Evolutionary conservation across 2,113 vertebrate species (phyloP), one percentile per base, ranked within the genome.

Genomic region (Puntigrus tetrazona): DNA sequence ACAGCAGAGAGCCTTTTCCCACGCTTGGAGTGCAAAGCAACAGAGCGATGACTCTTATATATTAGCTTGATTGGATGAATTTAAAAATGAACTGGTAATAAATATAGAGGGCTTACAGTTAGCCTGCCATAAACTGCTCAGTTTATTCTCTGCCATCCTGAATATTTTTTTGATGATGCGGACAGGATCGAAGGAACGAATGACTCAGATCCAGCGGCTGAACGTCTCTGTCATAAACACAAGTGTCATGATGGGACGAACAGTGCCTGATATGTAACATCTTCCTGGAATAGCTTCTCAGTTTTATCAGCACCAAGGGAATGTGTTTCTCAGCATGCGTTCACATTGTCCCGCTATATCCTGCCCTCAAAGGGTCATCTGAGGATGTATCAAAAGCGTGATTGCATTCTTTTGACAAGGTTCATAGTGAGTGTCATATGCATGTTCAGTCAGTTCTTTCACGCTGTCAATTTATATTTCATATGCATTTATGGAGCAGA

Each of bases 1-100:
- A 87, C 59, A 47, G 73, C 83, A 85, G 79, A 59, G 50, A 82
- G 84, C 91, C 84, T 82, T 90, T 95, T 95, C 94, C 93, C 94
- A 94, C 93, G 93, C 91, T 92, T 90, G 11, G 73, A 89, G 78
- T 78, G 86, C 87, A 85, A 89, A 70, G 65, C 41, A 36, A 52
- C 73, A 78, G 84, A 18, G 84, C 82, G 79, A 36, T 73, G 57
- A 85, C 36, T 29, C 74, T n/a, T 86, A 84, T n/a, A 78, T n/a
- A 18, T 52, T 76, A 34, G 59, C 67, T 81, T 27, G 8, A 70
- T 86, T 61, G 45, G 47, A 63, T 80, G 2, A 22, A 29, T 65
- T 79, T 1, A 52, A 76, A 77, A 76, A 63, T 27, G 25, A 45
- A 41, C 25, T 61, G 59, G 75, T 61, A 18, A 72, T 43, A 25